Base-by-base conservation (phyloP, 1,140 invertebrate genomes). In the Aricia agestis region DNA sequence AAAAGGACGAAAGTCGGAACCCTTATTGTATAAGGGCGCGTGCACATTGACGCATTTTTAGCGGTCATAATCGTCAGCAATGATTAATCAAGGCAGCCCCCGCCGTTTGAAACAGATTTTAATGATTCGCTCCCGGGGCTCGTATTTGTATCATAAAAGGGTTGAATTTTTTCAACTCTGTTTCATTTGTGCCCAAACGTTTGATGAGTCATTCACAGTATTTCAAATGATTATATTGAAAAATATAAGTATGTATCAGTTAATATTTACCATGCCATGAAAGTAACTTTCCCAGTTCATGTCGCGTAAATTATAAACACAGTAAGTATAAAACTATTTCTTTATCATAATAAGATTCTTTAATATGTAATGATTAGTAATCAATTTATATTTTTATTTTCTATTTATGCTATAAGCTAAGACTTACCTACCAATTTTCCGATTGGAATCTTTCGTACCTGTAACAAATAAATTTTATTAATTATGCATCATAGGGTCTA, bases 1-100 rank as follows among this genome's bases (percentile, higher is more conserved):
- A n/a, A n/a, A n/a, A n/a, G n/a, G n/a, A n/a, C n/a, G n/a, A n/a
- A n/a, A n/a, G n/a, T n/a, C 9, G 36, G 9, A 36, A 74, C 81
- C 81, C 79, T 78, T 79, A 80, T 83, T 84, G 72, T 80, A 52
- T 82, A 78, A 82, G 79, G 83, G 80, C 66, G 74, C 74, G 78
- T 78, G 71, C 74, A 82, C 76, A 82, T 75, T 70, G 63, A 57
- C 10, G 19, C 25, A 59, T 57, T 69, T 68, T 72, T 65, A 58
- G 31, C 63, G 61, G 52, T 72, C 80, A 81, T 86, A 85, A 86
- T 87, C 19, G 31, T 31, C 82, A 84, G 76, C 78, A 81, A 89
- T 85, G 84, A 87, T 86, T 87, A 89, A 87, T 87, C 81, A 86
- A 82, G 69, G 71, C 72, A 78, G 82, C 82, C 81, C 78, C 79